Evolutionary conservation across 2,888 invertebrate species (phyloP), one percentile per base, ranked within the genome.

Genomic region (Sepiola atlantica): DNA sequence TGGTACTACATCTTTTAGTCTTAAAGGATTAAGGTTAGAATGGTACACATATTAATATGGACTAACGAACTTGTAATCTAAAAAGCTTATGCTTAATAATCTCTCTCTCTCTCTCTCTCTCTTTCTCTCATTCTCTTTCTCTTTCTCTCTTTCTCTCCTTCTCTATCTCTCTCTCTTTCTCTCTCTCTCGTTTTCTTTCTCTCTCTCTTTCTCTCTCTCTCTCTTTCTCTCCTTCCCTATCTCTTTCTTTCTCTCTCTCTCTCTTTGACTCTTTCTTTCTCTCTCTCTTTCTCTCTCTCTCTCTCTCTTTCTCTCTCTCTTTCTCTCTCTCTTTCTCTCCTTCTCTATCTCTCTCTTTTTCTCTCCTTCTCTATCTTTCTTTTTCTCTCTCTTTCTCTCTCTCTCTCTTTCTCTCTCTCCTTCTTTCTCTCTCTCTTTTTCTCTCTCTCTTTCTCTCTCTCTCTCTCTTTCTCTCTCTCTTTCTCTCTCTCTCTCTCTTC

Each of bases 161-260:
- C 32, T 35, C 32, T 24, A 28, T 91, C 20, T 32, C 32, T 32
- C 28, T 77, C 28, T 21, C 28, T 32, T 91, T 91, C 32, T n/a
- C 91, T n/a, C 32, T 91, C 32, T 91, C 91, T n/a, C 91, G 18
- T 24, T 77, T 24, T 24, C 18, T 24, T 77, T 77, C 28, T 3
- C 77, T 77, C 77, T 77, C 77, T 77, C 1, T 77, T 28, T 2
- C n/a, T 32, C 77, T 77, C 77, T 77, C 77, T 32, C 91, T 91
- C 32, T 32, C 91, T 91, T 3, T 91, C 91, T 2, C 91, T 3
- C 32, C 32, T 1, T 35, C 35, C 20, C 28, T 91, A 20, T 91
- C 91, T 91, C n/a, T 35, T 32, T 91, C 91, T 91, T 32, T 91
- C 91, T 91, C 91, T 91, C 91, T 91, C 28, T 4, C 32, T 77